Conservation (phyloP, 2,888 invertebrate species). For the Chymomyza procnemis region DNA sequence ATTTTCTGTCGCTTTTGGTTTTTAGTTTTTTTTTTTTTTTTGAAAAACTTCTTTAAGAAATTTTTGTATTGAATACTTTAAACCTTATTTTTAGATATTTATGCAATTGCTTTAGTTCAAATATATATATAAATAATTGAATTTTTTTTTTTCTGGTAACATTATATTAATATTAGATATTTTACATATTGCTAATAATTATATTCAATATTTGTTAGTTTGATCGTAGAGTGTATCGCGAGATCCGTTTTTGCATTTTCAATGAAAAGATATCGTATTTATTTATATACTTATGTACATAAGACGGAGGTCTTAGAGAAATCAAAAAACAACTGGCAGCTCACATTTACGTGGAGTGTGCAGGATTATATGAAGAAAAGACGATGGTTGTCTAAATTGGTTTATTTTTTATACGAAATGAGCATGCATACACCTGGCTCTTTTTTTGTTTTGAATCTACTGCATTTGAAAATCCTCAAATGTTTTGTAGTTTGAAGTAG, state of each 20-base stretch:
- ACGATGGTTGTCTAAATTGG: too few species aligned
- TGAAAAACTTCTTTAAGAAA: constrained; percentile 48
- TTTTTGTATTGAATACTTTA: constrained; percentile 42
- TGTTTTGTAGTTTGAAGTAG: too few species aligned
- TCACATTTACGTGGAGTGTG: too few species aligned
- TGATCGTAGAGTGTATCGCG: constrained; percentile 43
- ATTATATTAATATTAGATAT: constrained; percentile 16
- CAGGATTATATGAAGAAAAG: too few species aligned
- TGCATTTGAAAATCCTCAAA: too few species aligned
- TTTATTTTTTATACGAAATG: too few species aligned
- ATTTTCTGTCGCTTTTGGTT: neutral
- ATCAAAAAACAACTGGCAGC: too few species aligned
- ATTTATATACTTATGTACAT: neutral
- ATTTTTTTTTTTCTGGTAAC: constrained; percentile 19
- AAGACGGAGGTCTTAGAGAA: neutral
- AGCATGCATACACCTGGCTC: too few species aligned
- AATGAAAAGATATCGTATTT: neutral
- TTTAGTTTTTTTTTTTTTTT: constrained; percentile 18
- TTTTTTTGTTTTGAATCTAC: too few species aligned
- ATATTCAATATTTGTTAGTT: constrained; percentile 27
- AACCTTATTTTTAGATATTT: constrained; percentile 38
- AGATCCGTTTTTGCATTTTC: constrained; percentile 48
- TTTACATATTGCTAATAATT: constrained; percentile 6
- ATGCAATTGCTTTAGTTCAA: constrained; percentile 12
- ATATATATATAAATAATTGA: constrained; percentile 10